Base-by-base conservation (phyloP, 1,140 invertebrate genomes). In the Anoplolepis gracilipes region DNA sequence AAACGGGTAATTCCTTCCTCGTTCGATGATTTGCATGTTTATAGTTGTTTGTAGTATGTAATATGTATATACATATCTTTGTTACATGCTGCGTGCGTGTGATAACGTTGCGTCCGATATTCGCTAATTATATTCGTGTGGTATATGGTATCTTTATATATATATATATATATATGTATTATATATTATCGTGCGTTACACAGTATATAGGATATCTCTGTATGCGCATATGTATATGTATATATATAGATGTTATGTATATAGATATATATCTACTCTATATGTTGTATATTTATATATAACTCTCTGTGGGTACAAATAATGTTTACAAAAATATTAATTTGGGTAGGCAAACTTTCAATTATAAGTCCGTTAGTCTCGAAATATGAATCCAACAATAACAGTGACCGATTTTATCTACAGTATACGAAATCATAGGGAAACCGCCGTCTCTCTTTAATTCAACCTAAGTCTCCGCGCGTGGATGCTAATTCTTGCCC, bases 301-400 rank as follows among this genome's bases (percentile, higher is more conserved):
- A 90, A 88, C 77, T 78, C 87, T 46, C 46, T 49, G 42, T 90
- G 92, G 81, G 82, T 93, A 94, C 90, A 92, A 93, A 92, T 93
- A 92, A 94, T 93, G 87, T 92, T 93, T 94, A 95, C 92, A 95
- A 95, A 95, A 95, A 94, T 94, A 95, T 93, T 89, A 93, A 94
- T 95, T 95, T 93, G 79, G 90, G 89, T 93, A 94, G 93, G 92
- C 92, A 91, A 93, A 93, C 84, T 89, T 90, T 91, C 91, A 93
- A 93, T 92, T 86, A 91, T 90, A 92, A 89, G 85, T 86, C 30
- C 73, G 70, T 90, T 89, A 90, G 70, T 87, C 79, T 90, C 85
- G 87, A 79, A 82, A 85, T 88, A 88, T 73, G 67, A 90, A 90
- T 90, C 28, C 75, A 90, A 90, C 89, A 78, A 91, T 91, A 92